phyloP scores from a whole-genome alignment of 2,797 vertebrate genomes.

The Paguma larvata region DNA sequence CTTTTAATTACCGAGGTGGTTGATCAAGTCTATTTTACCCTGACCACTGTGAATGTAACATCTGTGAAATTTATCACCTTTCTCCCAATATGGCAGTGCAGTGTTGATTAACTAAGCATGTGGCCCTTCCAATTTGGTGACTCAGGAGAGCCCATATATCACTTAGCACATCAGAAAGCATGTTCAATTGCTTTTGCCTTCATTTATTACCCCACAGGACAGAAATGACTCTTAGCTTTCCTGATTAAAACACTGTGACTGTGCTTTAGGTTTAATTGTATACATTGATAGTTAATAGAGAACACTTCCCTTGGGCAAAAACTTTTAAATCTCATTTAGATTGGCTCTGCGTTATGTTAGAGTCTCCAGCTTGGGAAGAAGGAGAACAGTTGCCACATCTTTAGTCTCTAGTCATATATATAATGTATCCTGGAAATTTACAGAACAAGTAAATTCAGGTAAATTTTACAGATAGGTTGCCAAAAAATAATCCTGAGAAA shows the following conservation, averaged over 20 bases:
- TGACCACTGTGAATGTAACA: constrained; percentile 72
- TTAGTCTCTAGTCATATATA: background rate
- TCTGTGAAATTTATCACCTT: constrained; percentile 83
- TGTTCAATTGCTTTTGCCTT: constrained; percentile 82
- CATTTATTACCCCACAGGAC: constrained; percentile 81
- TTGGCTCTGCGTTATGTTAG: background rate
- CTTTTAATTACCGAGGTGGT: constrained; percentile 80
- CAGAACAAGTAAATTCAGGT: background rate
- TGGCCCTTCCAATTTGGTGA: constrained; percentile 78
- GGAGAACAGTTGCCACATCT: background rate
- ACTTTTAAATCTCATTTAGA: constrained; percentile 76
- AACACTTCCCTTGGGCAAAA: constrained; percentile 14
- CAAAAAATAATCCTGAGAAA: constrained; percentile 24
- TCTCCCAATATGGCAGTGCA: constrained; percentile 68
- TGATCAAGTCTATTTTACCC: constrained; percentile 77
- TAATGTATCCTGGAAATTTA: background rate
- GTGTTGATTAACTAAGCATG: constrained; percentile 83
- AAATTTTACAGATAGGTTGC: background rate
- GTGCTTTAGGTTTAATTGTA: constrained; percentile 80
- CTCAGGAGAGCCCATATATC: constrained; percentile 79
- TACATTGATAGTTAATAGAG: constrained; percentile 73
- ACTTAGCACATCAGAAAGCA: constrained; percentile 79
- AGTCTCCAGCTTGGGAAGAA: background rate
- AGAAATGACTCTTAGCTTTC: constrained; percentile 79
- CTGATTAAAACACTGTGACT: constrained; percentile 78